Conservation (phyloP, 2,888 invertebrate species). For the Drosophila atripex region DNA sequence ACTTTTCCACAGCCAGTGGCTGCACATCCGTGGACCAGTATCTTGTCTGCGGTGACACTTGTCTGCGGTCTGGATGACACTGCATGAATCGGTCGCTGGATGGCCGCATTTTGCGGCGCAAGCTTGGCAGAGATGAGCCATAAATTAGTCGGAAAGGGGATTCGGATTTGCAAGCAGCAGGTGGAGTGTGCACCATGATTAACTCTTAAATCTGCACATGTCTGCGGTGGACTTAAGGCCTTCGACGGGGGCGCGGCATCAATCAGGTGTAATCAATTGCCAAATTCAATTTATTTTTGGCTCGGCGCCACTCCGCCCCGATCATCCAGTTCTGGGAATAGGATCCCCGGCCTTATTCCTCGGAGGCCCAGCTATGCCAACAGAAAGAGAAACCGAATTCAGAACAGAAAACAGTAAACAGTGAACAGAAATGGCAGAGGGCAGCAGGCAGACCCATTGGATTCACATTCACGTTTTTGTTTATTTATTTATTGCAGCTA, state of each 20-base stretch:
- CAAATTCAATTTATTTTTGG: slow-evolving; percentile 42
- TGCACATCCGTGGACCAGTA: slow-evolving; percentile 7
- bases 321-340: slow-evolving; percentile 1
- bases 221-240: slow-evolving; percentile 24
- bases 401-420: slow-evolving; percentile 3
- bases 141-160: slow-evolving; percentile 34
- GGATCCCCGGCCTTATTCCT: slow-evolving; percentile 6
- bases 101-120: slow-evolving; percentile 62
- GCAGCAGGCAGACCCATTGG: slow-evolving; percentile 41
- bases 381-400: slow-evolving; percentile 3
- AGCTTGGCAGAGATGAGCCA: slow-evolving; percentile 33
- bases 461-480: slow-evolving; percentile 65
- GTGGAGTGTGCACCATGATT: slow-evolving; percentile 19
- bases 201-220: slow-evolving; percentile 30
- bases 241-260: slow-evolving; percentile 2
- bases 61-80: slow-evolving; percentile 58
- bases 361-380: slow-evolving; percentile 16
- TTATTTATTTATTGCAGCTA: slow-evolving; percentile 73
- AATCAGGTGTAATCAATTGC: slow-evolving; percentile 31
- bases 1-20: slow-evolving; percentile 1
- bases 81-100: slow-evolving; percentile 46
- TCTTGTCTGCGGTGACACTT: slow-evolving; percentile 42
- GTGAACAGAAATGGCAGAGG: neutral
- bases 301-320: neutral
- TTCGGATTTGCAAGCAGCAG: slow-evolving; percentile 5